phyloP scores from a whole-genome alignment of 2,797 vertebrate genomes.

The Amniataba percoides region DNA sequence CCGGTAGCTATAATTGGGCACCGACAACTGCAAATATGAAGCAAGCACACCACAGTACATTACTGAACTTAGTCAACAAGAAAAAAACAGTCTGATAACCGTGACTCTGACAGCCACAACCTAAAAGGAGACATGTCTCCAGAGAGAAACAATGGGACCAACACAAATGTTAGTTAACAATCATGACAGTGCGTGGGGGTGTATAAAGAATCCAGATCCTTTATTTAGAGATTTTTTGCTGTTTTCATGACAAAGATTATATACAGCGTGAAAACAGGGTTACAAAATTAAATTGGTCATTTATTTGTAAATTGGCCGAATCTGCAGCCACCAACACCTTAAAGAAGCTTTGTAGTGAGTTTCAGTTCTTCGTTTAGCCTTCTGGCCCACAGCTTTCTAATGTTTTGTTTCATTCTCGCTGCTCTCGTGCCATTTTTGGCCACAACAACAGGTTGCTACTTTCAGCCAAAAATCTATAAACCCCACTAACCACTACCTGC shows the following conservation, averaged over 20 bases:
- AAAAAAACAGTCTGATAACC: neutral
- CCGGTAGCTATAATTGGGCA: neutral
- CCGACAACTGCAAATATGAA: neutral
- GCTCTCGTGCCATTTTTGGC: neutral
- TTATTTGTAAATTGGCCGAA: neutral
- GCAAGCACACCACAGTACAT: neutral
- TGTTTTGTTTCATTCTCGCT: neutral
- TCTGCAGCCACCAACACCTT: neutral
- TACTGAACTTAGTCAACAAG: neutral
- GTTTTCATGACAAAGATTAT: neutral
- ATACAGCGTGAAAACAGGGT: neutral
- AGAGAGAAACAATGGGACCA: too few species aligned
- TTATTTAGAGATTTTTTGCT: neutral
- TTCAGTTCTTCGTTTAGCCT: neutral
- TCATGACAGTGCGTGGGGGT: too few species aligned
- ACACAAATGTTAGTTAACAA: neutral
- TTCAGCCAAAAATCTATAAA: neutral
- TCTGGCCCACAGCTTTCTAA: neutral
- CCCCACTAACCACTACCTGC: neutral
- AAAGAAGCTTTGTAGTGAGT: neutral
- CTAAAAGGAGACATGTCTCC: neutral
- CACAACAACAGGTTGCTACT: neutral
- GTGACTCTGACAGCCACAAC: neutral
- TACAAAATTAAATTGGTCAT: neutral
- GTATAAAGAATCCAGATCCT: neutral